These are phyloP conservation scores for Athrips mouffetella DNA, from an alignment of 2,888 invertebrate genomes.

Conservation along the genomic window DNA sequence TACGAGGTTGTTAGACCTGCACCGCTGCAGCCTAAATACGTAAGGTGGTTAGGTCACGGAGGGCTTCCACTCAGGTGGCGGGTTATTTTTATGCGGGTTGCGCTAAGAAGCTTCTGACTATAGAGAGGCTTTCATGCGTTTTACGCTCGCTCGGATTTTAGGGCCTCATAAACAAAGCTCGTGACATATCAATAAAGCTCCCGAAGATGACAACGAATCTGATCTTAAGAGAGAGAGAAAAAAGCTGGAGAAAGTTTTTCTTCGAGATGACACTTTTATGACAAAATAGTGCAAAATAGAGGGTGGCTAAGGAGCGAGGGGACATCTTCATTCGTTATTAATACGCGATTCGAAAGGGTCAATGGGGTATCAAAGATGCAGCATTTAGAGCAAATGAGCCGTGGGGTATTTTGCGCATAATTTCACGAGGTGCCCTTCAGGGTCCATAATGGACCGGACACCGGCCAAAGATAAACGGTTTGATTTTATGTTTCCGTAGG, in stretches of 20 bases:
- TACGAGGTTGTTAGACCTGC: conserved; percentile 74
- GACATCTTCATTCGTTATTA: conserved; percentile 51
- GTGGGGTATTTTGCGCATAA: conserved; percentile 68
- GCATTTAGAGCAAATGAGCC: conserved; percentile 67
- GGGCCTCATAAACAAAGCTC: conserved; percentile 40
- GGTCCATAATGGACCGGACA: conserved; percentile 22
- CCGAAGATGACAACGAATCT: conserved; percentile 12
- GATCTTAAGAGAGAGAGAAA: not conserved
- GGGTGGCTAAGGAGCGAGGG: conserved; percentile 10
- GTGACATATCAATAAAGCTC: conserved; percentile 29
- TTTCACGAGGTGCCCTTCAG: conserved; percentile 48
- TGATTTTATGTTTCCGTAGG: conserved; percentile 43
- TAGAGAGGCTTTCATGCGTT: conserved; percentile 22
- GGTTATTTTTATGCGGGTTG: conserved; percentile 34
- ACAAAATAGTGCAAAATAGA: conserved; percentile 13
- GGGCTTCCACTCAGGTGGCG: conserved; percentile 35
- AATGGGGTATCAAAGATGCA: conserved; percentile 59
- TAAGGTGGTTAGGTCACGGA: conserved; percentile 63
- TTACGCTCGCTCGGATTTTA: conserved; percentile 22
- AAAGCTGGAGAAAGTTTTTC: conserved; percentile 1
- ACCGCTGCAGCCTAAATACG: conserved; percentile 72
- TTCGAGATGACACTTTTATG: conserved; percentile 13
- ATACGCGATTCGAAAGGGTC: conserved; percentile 54
- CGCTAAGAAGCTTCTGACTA: conserved; percentile 22
- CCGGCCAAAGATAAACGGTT: conserved; percentile 40